These are phyloP conservation scores for human (Homo sapiens) DNA, from an alignment of 2,113 vertebrate genomes.

Conservation along the genomic window GRCh38 chrY:15632001-15632500, in stretches of 20 bases:
- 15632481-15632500: no score
- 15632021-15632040: background rate
- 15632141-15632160: background rate
- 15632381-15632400: no score
- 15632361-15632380: no score
- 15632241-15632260: background rate
- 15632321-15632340: background rate
- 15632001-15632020: background rate
- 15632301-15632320: background rate
- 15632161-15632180: no score
- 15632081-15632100: fast-evolving
- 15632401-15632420: no score
- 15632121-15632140: fast-evolving
- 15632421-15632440: no score
- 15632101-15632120: background rate
- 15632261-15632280: background rate
- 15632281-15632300: background rate
- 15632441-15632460: no score
- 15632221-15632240: no score
- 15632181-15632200: background rate
- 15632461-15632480: no score
- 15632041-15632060: no score
- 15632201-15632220: fast-evolving
- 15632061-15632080: no score
- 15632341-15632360: no score